These are phyloP conservation scores for Drosophila pseudoananassae DNA, from an alignment of 1,140 invertebrate species.

Conservation along the genomic window DNA sequence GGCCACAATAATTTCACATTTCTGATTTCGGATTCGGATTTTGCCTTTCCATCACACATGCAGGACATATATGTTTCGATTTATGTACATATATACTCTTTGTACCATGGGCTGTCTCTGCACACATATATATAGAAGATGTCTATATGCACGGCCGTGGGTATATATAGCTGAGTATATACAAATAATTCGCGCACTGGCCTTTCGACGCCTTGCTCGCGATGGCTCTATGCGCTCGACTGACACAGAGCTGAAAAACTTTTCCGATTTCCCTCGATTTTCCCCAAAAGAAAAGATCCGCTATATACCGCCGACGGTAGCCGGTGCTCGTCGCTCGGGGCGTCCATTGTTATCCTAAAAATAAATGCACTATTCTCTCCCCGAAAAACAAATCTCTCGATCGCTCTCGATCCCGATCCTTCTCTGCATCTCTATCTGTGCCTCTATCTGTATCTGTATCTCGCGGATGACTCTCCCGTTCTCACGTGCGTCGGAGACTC, in stretches of 20 bases:
- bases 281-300: conserved; percentile 48
- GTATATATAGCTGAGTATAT: conserved; percentile 36
- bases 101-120: conserved; percentile 39
- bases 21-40: conserved; percentile 21
- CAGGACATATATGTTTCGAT: conserved; percentile 40
- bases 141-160: conserved; percentile 22
- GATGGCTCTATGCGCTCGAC: conserved; percentile 76
- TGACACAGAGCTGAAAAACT: conserved; percentile 56
- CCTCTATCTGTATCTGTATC: conserved; percentile 10
- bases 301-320: conserved; percentile 33
- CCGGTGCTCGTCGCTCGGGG: conserved; percentile 43
- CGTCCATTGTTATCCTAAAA: conserved; percentile 79
- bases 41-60: conserved; percentile 38
- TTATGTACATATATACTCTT: conserved; percentile 24
- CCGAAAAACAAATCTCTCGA: conserved; percentile 24
- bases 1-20: conserved; percentile 43
- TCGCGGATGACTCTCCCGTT: conserved; percentile 21
- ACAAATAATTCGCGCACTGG: conserved; percentile 65
- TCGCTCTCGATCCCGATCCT: neutral
- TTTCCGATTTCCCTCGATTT: conserved; percentile 54
- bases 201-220: conserved; percentile 62
- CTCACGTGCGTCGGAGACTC: conserved; percentile 52
- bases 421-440: conserved; percentile 8
- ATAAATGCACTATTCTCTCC: conserved; percentile 56
- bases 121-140: conserved; percentile 24